Evolutionary conservation across 2,888 invertebrate species (phyloP), one percentile per base, ranked within the genome.

Genomic region (Embidobia sp.): DNA sequence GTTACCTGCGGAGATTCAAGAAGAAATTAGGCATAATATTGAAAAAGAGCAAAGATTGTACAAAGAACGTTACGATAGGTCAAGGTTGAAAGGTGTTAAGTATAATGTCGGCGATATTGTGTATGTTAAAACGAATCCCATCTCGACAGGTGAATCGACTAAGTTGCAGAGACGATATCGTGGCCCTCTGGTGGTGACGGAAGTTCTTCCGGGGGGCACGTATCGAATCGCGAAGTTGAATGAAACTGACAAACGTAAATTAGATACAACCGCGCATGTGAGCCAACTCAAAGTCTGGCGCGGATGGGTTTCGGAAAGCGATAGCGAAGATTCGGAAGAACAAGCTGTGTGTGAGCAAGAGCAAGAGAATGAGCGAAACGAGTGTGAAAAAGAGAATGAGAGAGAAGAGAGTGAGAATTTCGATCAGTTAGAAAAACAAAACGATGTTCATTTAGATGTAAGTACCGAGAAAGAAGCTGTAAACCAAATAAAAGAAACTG

Each of bases 81-180:
- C 46, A 0, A 16, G 78, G 8, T 3, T 37, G 7, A 66, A 75
- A 40, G 46, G 55, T 22, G 48, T 76, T 4, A 55, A 44, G 6
- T 72, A 63, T 40, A 27, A 42, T 1, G 35, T 53, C 1, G 75
- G 75, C 0, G 67, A 67, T 26, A 75, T 75, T 26, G 51, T 66
- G 1, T 74, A 16, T 29, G 35, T 74, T 2, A 51, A 51, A 13
- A 1, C 8, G 13, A 59, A 59, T 11, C 49, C 66, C 0, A 27
- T 44, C 5, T 18, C 74, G 3, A 66, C 66, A 7, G 55, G 77
- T 29, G 46, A 64, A 11, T 63, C 72, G 2, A 72, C 63, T 1
- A 49, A 61, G 10, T 15, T 61, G 0, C 59, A 70, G 8, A 4
- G 42, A 4, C 42, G 51, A 15, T 61, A 35, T 19, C 27, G 33